Evolutionary conservation across 2,888 invertebrate species (phyloP).

Genomic region (Tipula confusa): DNA sequence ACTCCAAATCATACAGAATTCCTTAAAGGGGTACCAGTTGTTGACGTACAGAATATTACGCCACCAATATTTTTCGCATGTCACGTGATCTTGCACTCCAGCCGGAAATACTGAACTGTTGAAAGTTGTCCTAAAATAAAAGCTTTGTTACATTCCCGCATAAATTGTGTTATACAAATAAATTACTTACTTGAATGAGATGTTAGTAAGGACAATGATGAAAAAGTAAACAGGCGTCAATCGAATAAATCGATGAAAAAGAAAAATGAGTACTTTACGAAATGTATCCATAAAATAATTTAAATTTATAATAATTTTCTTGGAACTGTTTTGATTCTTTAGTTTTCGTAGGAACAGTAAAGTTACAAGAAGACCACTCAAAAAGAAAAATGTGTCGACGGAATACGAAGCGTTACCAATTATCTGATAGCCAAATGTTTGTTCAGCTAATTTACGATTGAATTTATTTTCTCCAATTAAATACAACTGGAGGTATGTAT

Average conservation of each 20-base stretch:
- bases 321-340: slow-evolving; percentile 44
- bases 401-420: slow-evolving; percentile 82
- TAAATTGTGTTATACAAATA: too few relatives aligned
- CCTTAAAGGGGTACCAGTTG: slow-evolving; percentile 68
- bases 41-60: slow-evolving; percentile 78
- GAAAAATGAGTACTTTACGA: slow-evolving; percentile 52
- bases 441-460: slow-evolving; percentile 66
- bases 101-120: slow-evolving; percentile 70
- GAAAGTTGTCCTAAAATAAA: slow-evolving; percentile 57
- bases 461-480: slow-evolving; percentile 71
- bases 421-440: slow-evolving; percentile 73
- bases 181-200: slow-evolving; percentile 54
- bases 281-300: slow-evolving; percentile 37
- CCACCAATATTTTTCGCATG: slow-evolving; percentile 79
- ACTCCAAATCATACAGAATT: slow-evolving; percentile 78
- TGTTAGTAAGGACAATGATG: slow-evolving; percentile 68
- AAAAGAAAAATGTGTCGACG: slow-evolving; percentile 82
- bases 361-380: slow-evolving; percentile 74
- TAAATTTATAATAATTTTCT: slow-evolving; percentile 41
- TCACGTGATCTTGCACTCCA: slow-evolving; percentile 63
- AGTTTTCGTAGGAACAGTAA: slow-evolving; percentile 64
- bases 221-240: slow-evolving; percentile 79
- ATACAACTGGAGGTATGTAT: slow-evolving; percentile 77
- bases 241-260: slow-evolving; percentile 64
- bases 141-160: background rate